These are phyloP conservation scores for Carollia perspicillata DNA, from an alignment of 2,113 vertebrate species.

Conservation along the genomic window DNA sequence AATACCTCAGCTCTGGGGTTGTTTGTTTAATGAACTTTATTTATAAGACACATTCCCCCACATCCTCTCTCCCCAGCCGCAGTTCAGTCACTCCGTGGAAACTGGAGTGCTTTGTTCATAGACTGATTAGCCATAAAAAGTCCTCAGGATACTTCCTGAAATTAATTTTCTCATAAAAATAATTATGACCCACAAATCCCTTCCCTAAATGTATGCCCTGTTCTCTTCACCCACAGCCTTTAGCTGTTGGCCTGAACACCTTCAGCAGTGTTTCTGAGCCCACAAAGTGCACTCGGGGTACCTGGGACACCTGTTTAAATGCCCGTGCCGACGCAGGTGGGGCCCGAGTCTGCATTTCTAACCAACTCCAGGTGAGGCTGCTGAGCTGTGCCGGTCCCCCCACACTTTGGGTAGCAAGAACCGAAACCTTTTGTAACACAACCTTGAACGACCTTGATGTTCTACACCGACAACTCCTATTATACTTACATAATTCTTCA, in stretches of 20 bases:
- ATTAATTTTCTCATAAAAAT: slow-evolving; percentile 27
- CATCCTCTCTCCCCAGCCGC: background rate
- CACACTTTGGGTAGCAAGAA: background rate
- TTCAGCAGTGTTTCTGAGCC: background rate
- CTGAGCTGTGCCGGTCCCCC: too few relatives aligned
- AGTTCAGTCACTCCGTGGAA: background rate
- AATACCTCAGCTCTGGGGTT: background rate
- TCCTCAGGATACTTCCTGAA: background rate
- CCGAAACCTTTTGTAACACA: background rate
- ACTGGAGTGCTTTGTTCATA: background rate
- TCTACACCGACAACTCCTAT: background rate
- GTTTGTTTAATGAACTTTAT: background rate
- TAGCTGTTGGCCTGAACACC: background rate
- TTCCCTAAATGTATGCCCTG: background rate
- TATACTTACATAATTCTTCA: background rate
- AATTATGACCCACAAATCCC: background rate
- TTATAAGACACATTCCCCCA: background rate
- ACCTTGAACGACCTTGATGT: background rate
- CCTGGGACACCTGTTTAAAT: background rate
- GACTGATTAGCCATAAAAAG: background rate
- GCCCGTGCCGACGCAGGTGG: background rate
- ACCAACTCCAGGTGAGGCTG: background rate
- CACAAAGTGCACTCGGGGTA: background rate
- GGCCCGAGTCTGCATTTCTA: background rate
- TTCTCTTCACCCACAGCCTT: background rate